phyloP scores from a whole-genome alignment of 2,888 invertebrate species.

The Philereme transversata region DNA sequence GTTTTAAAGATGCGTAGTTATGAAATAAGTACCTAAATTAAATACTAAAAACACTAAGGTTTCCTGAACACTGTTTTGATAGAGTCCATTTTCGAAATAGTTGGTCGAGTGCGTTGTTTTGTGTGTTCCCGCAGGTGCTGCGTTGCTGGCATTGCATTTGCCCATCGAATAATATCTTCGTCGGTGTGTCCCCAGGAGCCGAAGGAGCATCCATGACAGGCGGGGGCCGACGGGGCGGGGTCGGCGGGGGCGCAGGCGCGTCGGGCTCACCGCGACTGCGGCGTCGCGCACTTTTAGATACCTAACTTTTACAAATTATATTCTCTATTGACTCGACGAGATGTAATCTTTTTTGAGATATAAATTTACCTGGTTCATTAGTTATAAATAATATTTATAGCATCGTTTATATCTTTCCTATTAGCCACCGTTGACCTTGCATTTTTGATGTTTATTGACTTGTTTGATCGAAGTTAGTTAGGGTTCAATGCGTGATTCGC shows the following conservation, averaged over 20 bases:
- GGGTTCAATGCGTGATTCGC: conserved; percentile 42
- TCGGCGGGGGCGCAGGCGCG: conserved; percentile 35
- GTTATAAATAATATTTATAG: conserved; percentile 69
- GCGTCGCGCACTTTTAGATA: conserved; percentile 43
- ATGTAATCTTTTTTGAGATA: conserved; percentile 80
- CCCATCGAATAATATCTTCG: too few relatives aligned
- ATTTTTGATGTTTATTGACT: conserved; percentile 77
- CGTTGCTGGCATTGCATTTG: too few relatives aligned
- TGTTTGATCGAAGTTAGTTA: conserved; percentile 57
- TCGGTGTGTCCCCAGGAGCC: conserved; percentile 20
- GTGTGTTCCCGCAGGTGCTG: too few relatives aligned
- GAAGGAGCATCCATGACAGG: conserved; percentile 55
- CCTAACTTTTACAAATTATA: conserved; percentile 65
- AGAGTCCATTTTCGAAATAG: too few relatives aligned
- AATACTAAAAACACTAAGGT: too few relatives aligned
- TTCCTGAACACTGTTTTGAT: too few relatives aligned
- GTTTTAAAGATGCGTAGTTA: too few relatives aligned
- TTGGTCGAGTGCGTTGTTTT: too few relatives aligned
- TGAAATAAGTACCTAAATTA: too few relatives aligned
- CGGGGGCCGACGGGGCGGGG: conserved; percentile 32
- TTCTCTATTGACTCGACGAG: conserved; percentile 69
- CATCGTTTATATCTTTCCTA: conserved; percentile 75
- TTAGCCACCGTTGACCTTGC: conserved; percentile 74
- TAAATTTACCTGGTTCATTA: conserved; percentile 77
- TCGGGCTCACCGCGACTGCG: conserved; percentile 32